Evolutionary conservation across 2,113 vertebrate genomes (phyloP).

Genomic region (Eonycteris spelaea): DNA sequence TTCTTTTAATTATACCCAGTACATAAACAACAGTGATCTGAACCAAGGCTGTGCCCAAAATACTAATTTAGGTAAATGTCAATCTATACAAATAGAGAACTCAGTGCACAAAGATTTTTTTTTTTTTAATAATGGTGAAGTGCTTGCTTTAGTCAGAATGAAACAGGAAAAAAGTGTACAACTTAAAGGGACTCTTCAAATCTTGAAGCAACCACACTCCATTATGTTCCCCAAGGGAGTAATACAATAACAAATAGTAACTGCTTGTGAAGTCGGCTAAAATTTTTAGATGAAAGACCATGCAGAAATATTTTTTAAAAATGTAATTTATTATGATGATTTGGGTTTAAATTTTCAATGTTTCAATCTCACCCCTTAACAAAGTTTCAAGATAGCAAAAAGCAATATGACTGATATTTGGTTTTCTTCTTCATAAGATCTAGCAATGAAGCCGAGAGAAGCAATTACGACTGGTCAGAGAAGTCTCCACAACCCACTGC

Average conservation of each 20-base stretch:
- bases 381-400: background rate
- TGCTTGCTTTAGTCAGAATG: background rate
- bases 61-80: constrained; percentile 11
- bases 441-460: background rate
- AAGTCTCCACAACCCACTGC: background rate
- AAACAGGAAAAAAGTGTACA: background rate
- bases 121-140: background rate
- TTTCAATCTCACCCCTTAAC: background rate
- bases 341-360: background rate
- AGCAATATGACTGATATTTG: background rate
- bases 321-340: background rate
- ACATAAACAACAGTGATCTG: background rate
- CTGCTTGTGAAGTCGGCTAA: background rate
- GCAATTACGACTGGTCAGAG: background rate
- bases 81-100: constrained; percentile 27
- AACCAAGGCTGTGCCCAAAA: background rate
- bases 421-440: background rate
- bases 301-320: background rate
- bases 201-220: background rate
- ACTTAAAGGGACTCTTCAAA: background rate
- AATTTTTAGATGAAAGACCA: background rate
- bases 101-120: background rate
- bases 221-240: background rate
- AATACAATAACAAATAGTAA: background rate
- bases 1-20: background rate